phyloP scores from a whole-genome alignment of 1,140 invertebrate species.

The Apis laboriosa region DNA sequence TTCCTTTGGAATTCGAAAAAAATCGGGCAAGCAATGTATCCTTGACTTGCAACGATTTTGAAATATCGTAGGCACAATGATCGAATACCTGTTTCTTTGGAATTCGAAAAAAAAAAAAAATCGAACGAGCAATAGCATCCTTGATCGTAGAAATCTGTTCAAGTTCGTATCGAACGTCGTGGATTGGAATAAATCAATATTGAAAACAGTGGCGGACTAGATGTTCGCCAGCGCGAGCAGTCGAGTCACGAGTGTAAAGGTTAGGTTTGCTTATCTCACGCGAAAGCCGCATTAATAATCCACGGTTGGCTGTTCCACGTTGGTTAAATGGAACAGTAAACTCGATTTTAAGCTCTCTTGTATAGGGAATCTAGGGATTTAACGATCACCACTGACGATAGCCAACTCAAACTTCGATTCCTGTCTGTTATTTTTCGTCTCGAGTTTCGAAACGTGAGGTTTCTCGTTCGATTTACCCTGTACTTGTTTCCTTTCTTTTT shows the following conservation, averaged over 20 bases:
- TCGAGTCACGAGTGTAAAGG: constrained; percentile 39
- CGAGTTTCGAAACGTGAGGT: background rate
- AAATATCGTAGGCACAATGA: too few relatives aligned
- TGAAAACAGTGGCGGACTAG: background rate
- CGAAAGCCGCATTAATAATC: constrained; percentile 49
- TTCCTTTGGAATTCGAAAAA: too few relatives aligned
- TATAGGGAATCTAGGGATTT: constrained; percentile 23
- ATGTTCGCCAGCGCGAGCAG: constrained; percentile 8
- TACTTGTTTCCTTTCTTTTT: too few relatives aligned
- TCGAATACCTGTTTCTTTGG: too few relatives aligned
- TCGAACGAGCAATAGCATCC: too few relatives aligned
- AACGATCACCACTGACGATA: constrained; percentile 22
- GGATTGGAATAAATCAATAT: constrained; percentile 40
- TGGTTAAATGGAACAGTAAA: constrained; percentile 23
- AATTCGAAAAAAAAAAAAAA: too few relatives aligned
- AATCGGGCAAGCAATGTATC: too few relatives aligned
- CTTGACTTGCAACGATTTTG: too few relatives aligned
- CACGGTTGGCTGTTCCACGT: background rate
- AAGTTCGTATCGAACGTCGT: background rate
- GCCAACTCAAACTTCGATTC: background rate
- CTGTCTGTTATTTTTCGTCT: constrained; percentile 2
- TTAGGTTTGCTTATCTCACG: constrained; percentile 49
- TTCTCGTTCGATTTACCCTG: background rate
- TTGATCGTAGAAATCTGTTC: background rate
- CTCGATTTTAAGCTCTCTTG: background rate